Conservation (phyloP, 2,113 vertebrate genomes). For the Embiotoca jacksoni region DNA sequence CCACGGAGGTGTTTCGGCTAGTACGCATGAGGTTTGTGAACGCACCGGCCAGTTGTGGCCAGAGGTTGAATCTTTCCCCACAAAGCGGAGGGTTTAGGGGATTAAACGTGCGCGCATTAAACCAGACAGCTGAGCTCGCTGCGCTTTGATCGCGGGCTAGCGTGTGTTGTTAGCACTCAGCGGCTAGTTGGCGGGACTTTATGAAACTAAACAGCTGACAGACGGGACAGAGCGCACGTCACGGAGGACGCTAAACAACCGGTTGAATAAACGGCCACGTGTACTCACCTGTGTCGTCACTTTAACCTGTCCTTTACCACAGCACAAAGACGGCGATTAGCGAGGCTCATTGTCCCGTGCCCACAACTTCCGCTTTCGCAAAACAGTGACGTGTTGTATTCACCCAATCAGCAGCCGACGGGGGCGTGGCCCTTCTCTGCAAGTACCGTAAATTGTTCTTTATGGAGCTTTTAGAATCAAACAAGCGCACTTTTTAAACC, state of each 20-base stretch:
- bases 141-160: constrained; percentile 28
- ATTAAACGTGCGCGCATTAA: neutral
- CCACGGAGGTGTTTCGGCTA: neutral
- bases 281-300: constrained; percentile 36
- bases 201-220: neutral
- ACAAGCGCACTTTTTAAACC: too few species aligned
- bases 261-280: fast-evolving
- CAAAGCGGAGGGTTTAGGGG: neutral
- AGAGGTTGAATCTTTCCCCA: too few species aligned
- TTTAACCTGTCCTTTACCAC: neutral
- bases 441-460: too few species aligned
- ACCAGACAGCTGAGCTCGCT: neutral
- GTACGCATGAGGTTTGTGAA: neutral
- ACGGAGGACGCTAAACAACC: fast-evolving
- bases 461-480: too few species aligned
- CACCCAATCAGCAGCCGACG: too few species aligned
- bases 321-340: neutral
- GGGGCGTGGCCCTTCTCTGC: too few species aligned
- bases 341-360: constrained; percentile 23
- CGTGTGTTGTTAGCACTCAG: constrained; percentile 42
- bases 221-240: too few species aligned
- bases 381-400: too few species aligned
- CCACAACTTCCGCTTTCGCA: neutral
- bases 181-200: constrained; percentile 4
- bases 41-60: too few species aligned